Conservation (phyloP, 2,888 invertebrate species). For the Ophioninae sp. region DNA sequence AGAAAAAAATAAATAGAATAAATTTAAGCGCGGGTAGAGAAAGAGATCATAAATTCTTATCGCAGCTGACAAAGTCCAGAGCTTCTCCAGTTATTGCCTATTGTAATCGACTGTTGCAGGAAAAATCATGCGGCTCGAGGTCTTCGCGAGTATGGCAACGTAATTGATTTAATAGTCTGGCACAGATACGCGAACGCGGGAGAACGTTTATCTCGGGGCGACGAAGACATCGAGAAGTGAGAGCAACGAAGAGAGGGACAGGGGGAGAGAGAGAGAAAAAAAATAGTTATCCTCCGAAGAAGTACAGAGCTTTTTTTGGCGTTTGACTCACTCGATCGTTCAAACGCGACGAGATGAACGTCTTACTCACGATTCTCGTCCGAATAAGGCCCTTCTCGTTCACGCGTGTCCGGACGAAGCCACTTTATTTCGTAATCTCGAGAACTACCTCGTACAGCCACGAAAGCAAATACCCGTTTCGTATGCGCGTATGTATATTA, state of each 20-base stretch:
- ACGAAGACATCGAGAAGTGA: background rate
- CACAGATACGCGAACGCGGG: conserved; percentile 44
- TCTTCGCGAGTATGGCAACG: conserved; percentile 18
- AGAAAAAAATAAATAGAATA: too few species aligned
- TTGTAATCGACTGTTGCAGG: conserved; percentile 27
- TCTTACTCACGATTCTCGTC: conserved; percentile 52
- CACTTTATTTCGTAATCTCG: conserved; percentile 60
- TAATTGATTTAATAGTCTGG: conserved; percentile 57
- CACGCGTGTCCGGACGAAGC: conserved; percentile 53
- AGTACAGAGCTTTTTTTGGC: conserved; percentile 60
- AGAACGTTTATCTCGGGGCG: conserved; percentile 39
- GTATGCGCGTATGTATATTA: background rate
- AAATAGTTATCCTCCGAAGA: conserved; percentile 53
- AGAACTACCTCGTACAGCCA: conserved; percentile 34
- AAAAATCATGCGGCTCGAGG: conserved; percentile 16
- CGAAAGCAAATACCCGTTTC: conserved; percentile 40
- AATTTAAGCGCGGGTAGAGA: too few species aligned
- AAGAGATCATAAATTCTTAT: conserved; percentile 45
- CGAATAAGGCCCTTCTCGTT: conserved; percentile 63
- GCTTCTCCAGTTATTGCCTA: conserved; percentile 27
- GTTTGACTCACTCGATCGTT: conserved; percentile 58
- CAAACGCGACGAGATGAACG: conserved; percentile 47
- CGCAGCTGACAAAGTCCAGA: conserved; percentile 51
- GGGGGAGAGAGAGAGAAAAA: conserved; percentile 7
- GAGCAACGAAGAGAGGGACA: background rate